Percentiles rank a stretch among this genome's conserved stretches.
Conservation (phyloP, 1,140 invertebrate species). For the Aleiodes sp. region DNA sequence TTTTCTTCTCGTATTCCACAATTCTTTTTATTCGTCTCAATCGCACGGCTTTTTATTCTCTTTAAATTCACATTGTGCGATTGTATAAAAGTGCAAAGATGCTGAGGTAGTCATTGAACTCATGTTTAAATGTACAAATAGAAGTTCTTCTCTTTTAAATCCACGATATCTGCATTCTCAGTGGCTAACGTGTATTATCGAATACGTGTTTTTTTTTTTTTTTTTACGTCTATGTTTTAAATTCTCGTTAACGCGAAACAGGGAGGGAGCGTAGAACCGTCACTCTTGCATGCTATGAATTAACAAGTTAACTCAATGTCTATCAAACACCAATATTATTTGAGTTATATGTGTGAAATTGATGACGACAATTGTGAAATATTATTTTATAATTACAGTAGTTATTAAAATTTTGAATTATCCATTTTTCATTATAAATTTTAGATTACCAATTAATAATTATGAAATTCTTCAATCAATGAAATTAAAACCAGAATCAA, state of each 20-base stretch:
- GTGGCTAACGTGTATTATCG: neutral
- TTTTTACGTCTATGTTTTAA: neutral
- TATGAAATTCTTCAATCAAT: too few species aligned
- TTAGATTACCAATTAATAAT: too few species aligned
- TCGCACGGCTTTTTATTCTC: neutral
- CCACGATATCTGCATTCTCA: neutral
- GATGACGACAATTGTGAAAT: neutral
- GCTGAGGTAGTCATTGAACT: conserved; percentile 35
- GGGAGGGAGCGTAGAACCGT: neutral
- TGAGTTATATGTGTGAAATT: neutral
- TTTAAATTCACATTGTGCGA: neutral
- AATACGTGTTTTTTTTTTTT: too few species aligned
- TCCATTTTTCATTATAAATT: too few species aligned
- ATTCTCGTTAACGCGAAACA: neutral
- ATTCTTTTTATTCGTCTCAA: conserved; percentile 18
- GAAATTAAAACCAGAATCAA: too few species aligned
- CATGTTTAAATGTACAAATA: conserved; percentile 14
- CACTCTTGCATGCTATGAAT: conserved; percentile 2
- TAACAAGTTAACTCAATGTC: neutral
- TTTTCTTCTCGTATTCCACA: conserved; percentile 17
- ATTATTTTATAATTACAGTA: too few species aligned
- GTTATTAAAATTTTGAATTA: too few species aligned
- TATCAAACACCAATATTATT: neutral
- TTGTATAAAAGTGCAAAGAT: neutral
- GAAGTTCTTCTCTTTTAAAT: conserved; percentile 7